Evolutionary conservation across 2,797 vertebrate species (phyloP), one percentile per base, ranked within the genome.

Genomic region (Anolis apletophallus): DNA sequence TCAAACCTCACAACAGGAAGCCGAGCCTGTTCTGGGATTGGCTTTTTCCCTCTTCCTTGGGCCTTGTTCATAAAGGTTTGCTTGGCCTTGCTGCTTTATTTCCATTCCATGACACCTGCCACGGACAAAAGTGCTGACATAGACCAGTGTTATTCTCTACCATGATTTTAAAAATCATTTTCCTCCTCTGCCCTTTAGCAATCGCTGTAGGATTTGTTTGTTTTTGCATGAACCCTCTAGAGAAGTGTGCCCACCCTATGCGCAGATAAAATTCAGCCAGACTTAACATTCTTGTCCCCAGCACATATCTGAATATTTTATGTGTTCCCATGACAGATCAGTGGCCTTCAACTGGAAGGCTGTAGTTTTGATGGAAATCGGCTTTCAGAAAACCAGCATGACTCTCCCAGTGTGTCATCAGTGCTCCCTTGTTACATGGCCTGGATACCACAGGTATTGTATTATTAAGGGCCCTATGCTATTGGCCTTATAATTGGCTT

Each of bases 401-500:
- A 99, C 92, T 99, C 98, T 88, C 97, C 98, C 89, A 99, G 97
- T 57, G 98, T 99, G 92, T 99, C 97, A 0, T 96, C 97, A 1
- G 97, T 99, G 76, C 98, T 98, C 4, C 92, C 97, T 46, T 99
- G 99, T 94, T 97, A 96, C 94, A 98, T 99, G 98, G 98, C 98
- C 96, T 99, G 98, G 99, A 98, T 99, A 93, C 95, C 96, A 93
- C 98, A 98, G 98, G 99, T 99, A 96, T 84, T 90, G 83, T 88
- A 86, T 90, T 93, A 92, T 94, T 94, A 90, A 94, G 61, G 67
- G 1, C 36, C 19, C 50, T 79, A 88, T 93, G 90, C 69, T 90
- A 46, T 86, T 89, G 91, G 83, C 84, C 88, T 68, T 67, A 9
- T 85, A 90, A 71, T 91, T 91, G 86, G 46, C 74, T 86, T 94